Base-by-base conservation (phyloP, 2,888 invertebrate species). In the Eupithecia inturbata region DNA sequence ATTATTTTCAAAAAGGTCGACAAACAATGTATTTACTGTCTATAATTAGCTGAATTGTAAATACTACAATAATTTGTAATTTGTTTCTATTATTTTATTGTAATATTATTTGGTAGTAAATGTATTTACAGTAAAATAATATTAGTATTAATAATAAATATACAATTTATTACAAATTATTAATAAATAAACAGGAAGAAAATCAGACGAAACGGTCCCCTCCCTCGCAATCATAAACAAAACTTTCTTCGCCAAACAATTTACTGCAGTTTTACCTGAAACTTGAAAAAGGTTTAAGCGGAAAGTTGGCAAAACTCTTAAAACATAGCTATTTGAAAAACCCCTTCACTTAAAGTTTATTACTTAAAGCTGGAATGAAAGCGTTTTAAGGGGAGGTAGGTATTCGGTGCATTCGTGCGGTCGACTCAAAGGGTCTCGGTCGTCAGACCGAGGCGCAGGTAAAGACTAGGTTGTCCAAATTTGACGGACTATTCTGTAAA, bases 371-470 rank as follows among this genome's bases (percentile, higher is more conserved):
- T 80, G 84, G 80, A 84, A 84, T 86, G 83, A 86, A 87, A 88
- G 83, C 85, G 81, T 86, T 89, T 87, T 85, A 85, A 88, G 86
- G 86, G 87, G 87, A 77, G 81, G 80, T 80, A 84, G 85, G 87
- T 88, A 91, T 90, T 88, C 83, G 82, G 85, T 87, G 88, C 89
- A 91, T 89, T 87, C 86, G 87, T 83, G 90, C 85, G 87, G 85
- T 82, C 83, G 82, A 80, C 88, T 90, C 91, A 91, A 91, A 91
- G 88, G 88, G 83, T 82, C 49, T 53, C 79, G 76, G 83, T 82
- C 79, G 76, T 83, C 80, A 77, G 80, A 82, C 79, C 77, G 77
- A 78, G 78, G 81, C 78, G 77, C 73, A 67, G 73, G n/a, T 74
- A 82, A 77, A 67, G 74, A 68, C 81, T 77, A 76, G 31, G 36